phyloP scores from a whole-genome alignment of 2,113 vertebrate genomes.

The Lepus europaeus region DNA sequence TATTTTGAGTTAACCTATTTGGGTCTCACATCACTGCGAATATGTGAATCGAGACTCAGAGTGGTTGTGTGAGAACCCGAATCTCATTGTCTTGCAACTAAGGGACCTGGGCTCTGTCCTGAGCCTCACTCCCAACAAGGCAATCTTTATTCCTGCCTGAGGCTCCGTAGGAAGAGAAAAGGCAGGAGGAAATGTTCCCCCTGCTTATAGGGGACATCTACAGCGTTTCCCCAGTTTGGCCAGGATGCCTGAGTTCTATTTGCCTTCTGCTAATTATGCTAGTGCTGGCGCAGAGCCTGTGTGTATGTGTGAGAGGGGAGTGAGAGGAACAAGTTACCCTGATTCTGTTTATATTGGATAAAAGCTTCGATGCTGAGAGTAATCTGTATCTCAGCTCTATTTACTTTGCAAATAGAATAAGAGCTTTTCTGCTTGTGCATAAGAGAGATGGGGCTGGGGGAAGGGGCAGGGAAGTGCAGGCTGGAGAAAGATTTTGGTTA shows the following conservation, averaged over 20 bases:
- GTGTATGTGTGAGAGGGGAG: neutral
- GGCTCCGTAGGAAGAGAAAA: neutral
- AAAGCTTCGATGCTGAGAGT: conserved; percentile 69
- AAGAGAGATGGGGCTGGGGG: neutral
- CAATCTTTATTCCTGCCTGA: neutral
- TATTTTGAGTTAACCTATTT: conserved; percentile 26
- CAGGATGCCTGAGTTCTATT: conserved; percentile 51
- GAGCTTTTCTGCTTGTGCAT: conserved; percentile 31
- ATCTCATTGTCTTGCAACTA: neutral
- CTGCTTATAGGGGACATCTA: neutral
- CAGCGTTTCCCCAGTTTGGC: neutral
- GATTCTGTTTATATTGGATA: conserved; percentile 81
- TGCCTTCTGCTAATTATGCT: conserved; percentile 61
- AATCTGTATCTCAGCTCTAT: conserved; percentile 74
- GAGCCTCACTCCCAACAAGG: neutral
- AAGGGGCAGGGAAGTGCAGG: neutral
- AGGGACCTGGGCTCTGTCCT: neutral
- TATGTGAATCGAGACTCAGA: neutral
- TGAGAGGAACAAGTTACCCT: conserved; percentile 64
- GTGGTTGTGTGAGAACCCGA: neutral
- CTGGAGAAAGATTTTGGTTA: neutral
- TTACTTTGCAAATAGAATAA: conserved; percentile 80
- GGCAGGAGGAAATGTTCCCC: neutral
- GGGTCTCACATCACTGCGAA: neutral
- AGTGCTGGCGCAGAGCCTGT: neutral